A percentile compares a stretch with the other conserved stretches of the same genome.
These are phyloP conservation scores for Regulus satrapa DNA, from an alignment of 2,113 vertebrate genomes.

Conservation along the genomic window DNA sequence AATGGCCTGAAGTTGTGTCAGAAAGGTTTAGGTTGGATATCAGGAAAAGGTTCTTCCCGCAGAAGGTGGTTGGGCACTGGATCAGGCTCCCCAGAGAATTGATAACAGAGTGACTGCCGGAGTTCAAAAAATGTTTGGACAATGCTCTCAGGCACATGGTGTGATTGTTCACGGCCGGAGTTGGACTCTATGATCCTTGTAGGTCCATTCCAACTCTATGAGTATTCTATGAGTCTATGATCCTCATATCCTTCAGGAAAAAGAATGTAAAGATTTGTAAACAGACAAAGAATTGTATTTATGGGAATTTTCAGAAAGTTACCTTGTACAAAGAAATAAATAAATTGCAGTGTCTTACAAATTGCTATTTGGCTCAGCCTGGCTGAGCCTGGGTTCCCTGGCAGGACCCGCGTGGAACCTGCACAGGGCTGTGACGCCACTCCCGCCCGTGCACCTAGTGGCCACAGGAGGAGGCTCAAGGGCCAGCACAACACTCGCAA, in stretches of 20 bases:
- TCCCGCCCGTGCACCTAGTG: no score
- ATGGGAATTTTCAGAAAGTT: rapidly evolving
- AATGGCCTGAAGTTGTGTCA: background rate
- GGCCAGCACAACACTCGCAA: background rate
- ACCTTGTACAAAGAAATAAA: background rate
- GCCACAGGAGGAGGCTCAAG: no score
- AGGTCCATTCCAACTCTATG: background rate
- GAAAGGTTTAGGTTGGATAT: background rate
- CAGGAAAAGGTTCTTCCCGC: background rate
- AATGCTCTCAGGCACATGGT: background rate
- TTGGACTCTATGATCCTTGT: no score
- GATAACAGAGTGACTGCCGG: background rate
- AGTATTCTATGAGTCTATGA: background rate
- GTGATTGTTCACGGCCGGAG: background rate
- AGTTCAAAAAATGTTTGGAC: background rate
- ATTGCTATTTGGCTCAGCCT: rapidly evolving
- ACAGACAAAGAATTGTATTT: rapidly evolving
- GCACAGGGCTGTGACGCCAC: no score
- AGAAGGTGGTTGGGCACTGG: background rate
- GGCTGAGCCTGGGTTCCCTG: rapidly evolving
- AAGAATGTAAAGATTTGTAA: rapidly evolving
- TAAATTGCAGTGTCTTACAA: rapidly evolving
- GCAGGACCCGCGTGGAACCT: rapidly evolving
- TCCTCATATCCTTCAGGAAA: no score
- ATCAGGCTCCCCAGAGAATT: background rate